These are phyloP conservation scores for Aquatica leii DNA, from an alignment of 2,888 invertebrate genomes.

Conservation along the genomic window DNA sequence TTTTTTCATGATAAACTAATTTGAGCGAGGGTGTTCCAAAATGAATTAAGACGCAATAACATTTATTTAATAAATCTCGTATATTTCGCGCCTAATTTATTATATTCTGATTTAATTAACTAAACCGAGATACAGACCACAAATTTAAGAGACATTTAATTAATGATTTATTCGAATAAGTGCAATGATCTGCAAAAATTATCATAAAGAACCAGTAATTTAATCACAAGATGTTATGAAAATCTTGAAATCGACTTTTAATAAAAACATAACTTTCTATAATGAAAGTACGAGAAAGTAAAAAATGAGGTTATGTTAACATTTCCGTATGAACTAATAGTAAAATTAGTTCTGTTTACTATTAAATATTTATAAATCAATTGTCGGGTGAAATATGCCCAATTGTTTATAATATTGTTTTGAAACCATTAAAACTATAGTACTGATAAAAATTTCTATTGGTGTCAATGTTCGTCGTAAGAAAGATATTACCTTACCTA, in stretches of 20 bases:
- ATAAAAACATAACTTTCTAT: slow-evolving; percentile 11
- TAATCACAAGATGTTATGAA: slow-evolving; percentile 11
- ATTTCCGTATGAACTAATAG: slow-evolving; percentile 20
- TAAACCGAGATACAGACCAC: too few species aligned
- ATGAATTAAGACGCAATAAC: background rate
- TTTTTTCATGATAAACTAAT: slow-evolving; percentile 5
- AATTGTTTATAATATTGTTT: too few species aligned
- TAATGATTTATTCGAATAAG: slow-evolving; percentile 1
- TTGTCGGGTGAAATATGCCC: background rate
- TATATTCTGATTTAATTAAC: too few species aligned
- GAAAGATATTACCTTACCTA: background rate
- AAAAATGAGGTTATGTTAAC: slow-evolving; percentile 9
- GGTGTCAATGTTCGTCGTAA: background rate
- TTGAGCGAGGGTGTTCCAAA: slow-evolving; percentile 9
- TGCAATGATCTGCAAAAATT: slow-evolving; percentile 8
- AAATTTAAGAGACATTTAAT: too few species aligned
- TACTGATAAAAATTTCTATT: background rate
- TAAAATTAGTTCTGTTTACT: slow-evolving; percentile 13
- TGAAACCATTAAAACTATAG: background rate
- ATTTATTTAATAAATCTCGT: too few species aligned
- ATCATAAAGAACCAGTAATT: slow-evolving; percentile 7
- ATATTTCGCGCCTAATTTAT: too few species aligned
- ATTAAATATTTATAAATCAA: slow-evolving; percentile 1
- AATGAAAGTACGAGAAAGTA: slow-evolving; percentile 10
- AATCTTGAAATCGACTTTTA: slow-evolving; percentile 11